Base-by-base conservation (phyloP, 2,797 vertebrate species). In the Cynodonichthys magdalenae region DNA sequence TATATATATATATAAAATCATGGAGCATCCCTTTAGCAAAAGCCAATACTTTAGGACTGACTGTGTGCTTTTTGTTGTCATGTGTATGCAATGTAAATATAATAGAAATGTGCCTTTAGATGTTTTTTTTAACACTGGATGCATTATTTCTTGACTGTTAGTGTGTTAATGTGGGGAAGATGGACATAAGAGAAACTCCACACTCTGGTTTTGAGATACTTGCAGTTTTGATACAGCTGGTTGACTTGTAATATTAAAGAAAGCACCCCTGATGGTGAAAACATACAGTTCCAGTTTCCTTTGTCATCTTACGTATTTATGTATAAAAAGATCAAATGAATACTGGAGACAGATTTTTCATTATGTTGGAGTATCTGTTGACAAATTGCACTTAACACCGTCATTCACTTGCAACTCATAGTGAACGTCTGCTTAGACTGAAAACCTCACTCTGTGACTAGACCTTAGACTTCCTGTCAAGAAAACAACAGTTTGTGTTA, bases 171-270 rank as follows among this genome's bases (percentile, higher is more conserved):
- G 70, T 67, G 31, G 46, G 50, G 62, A 72, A 11, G 27, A 28
- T 15, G 42, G 65, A 20, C 46, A 54, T 53, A 63, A 8, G 18
- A 69, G 24, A 59, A 69, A 50, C 47, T 67, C 58, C 75, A 74
- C 69, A 9, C 53, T 52, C 36, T 69, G 74, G 69, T 77, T 81
- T 75, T 76, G 60, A 78, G 77, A 71, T 72, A 73, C 64, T 57
- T 72, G 74, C 42, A 19, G 86, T 91, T 91, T 91, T 91, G 83
- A 91, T 92, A 91, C 82, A 56, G 76, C 83, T 81, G 81, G 84
- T 82, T 83, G 87, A 88, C 74, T 91, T 92, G 89, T 91, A 27
- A 90, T 89, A 91, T 88, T 89, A 92, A 90, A 65, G 83, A 91
- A 90, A 62, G 83, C 75, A 84, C 76, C 78, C 77, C 74, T 84